Evolutionary conservation across 2,797 vertebrate genomes (phyloP).

Genomic region (Pteropus rufus): DNA sequence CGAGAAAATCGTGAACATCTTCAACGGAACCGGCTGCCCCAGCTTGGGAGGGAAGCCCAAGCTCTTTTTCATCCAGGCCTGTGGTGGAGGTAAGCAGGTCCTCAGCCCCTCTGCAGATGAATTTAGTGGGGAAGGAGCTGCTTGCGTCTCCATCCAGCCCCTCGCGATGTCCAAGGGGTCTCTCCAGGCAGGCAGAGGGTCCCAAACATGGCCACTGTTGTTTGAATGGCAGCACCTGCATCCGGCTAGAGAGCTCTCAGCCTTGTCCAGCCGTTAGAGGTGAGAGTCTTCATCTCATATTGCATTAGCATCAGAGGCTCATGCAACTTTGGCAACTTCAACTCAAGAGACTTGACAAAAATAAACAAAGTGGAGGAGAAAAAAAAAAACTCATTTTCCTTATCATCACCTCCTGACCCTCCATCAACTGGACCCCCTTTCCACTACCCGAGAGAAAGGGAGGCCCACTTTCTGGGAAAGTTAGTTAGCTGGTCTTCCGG

Average conservation of each 20-base stretch:
- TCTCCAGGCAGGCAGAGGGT: neutral
- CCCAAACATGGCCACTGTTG: neutral
- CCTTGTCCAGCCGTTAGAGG: neutral
- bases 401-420: neutral
- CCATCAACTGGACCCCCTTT: neutral
- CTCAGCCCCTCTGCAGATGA: accelerated
- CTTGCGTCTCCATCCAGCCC: neutral
- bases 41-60: constrained; percentile 96
- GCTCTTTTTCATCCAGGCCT: constrained; percentile 98
- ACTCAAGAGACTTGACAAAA: neutral
- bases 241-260: neutral
- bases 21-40: constrained; percentile 90
- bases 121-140: neutral
- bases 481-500: accelerated
- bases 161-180: accelerated
- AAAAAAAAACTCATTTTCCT: neutral
- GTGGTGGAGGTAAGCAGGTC: constrained; percentile 90
- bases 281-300: accelerated
- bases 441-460: neutral
- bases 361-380: neutral
- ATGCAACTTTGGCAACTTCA: neutral
- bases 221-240: accelerated
- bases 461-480: neutral
- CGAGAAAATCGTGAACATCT: constrained; percentile 91
- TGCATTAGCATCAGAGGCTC: neutral